Base-by-base conservation (phyloP, 1,140 invertebrate species). In the Nasonia vitripennis region DNA sequence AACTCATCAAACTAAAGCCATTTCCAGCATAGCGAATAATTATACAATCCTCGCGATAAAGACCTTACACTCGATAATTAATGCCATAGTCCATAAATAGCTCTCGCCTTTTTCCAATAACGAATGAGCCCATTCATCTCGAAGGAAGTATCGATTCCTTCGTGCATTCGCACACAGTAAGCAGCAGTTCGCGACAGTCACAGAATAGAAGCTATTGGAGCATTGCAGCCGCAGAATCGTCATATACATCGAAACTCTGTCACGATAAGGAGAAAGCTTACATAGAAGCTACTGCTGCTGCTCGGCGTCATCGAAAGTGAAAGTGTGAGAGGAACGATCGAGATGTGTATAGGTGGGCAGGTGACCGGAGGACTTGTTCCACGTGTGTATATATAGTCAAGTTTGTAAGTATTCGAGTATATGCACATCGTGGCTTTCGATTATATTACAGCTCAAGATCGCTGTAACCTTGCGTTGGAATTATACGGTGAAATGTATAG, bases 241-340 rank as follows among this genome's bases (percentile, higher is more conserved):
- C 55, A 55, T 14, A 20, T 62, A 62, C 7, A 62, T 20, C 17
- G 20, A 62, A 62, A 1, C 27, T 31, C 68, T 71, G 10, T 2
- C 27, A 27, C 3, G 68, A 71, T 20, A 70, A 34, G 31, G 68
- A 67, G 68, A 71, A 71, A 70, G 68, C 68, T n/a, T 23, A 27
- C 9, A 70, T 70, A 14, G 51, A 55, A 55, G 12, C 17, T 27
- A 27, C 27, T 27, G 27, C 27, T 27, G 27, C 27, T 31, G 7
- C 34, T 68, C 17, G 12, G 12, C 6, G 78, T 9, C 27, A n/a
- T 41, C 14, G 12, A 70, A 80, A 80, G 78, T 80, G 78, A 80
- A 80, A 80, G 78, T 68, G 23, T 70, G 20, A 20, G 55, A 62
- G 55, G 41, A 79, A 31, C 14, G 62, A 70, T 27, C 62, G 10